Conservation (phyloP, 2,797 vertebrate species). For the Channallabes apus region DNA sequence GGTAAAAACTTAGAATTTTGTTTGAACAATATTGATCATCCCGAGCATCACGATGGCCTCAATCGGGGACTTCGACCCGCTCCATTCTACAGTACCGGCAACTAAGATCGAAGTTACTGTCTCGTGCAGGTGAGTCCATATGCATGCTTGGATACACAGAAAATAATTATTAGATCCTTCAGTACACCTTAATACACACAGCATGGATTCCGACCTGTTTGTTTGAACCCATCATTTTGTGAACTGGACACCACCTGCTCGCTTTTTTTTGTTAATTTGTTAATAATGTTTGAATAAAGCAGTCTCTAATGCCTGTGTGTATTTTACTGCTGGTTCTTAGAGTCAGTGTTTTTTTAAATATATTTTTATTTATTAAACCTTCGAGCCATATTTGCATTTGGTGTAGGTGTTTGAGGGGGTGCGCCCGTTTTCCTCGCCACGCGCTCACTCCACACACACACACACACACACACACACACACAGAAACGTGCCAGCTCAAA, state of each 20-base stretch:
- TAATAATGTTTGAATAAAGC: not conserved
- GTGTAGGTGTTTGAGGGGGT: constrained; percentile 65
- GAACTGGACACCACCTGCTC: not conserved
- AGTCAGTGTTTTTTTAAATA: not conserved
- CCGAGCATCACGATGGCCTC: constrained; percentile 77
- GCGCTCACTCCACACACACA: constrained; percentile 14
- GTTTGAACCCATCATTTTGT: not conserved
- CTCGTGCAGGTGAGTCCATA: constrained; percentile 84
- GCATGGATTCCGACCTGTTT: not conserved
- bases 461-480: constrained; percentile 3
- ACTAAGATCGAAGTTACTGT: constrained; percentile 93
- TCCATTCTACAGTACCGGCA: constrained; percentile 82
- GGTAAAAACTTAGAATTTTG: constrained; percentile 57
- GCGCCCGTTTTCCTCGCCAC: constrained; percentile 42
- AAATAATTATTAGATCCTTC: not conserved
- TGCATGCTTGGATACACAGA: not conserved
- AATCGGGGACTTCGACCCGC: constrained; percentile 83
- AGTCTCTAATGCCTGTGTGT: not conserved
- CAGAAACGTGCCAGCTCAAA: no score
- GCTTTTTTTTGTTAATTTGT: not conserved
- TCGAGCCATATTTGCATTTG: constrained; percentile 51
- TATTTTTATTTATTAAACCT: not conserved
- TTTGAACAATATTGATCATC: not conserved
- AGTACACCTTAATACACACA: no score
- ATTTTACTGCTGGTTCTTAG: not conserved